phyloP scores from a whole-genome alignment of 2,888 invertebrate genomes.

The Junonia oenone region DNA sequence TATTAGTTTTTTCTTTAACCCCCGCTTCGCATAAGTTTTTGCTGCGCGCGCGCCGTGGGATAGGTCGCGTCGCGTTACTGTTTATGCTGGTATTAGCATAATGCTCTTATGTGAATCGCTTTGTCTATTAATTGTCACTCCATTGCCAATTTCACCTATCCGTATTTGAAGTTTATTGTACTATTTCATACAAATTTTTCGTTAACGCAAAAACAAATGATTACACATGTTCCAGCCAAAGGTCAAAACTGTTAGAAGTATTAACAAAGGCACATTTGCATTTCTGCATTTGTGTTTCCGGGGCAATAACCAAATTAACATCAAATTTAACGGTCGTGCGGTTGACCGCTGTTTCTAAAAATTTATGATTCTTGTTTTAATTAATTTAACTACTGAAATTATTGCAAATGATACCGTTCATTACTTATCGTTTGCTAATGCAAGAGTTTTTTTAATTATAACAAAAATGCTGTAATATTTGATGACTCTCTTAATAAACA shows the following conservation, averaged over 20 bases:
- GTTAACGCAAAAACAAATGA: slow-evolving; percentile 54
- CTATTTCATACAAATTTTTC: slow-evolving; percentile 17
- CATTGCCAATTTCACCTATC: slow-evolving; percentile 33
- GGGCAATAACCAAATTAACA: slow-evolving; percentile 65
- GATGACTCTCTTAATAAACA: too few relatives aligned
- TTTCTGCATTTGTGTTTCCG: slow-evolving; percentile 54
- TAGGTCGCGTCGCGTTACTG: slow-evolving; percentile 59
- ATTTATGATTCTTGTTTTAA: not conserved
- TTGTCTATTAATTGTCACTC: slow-evolving; percentile 56
- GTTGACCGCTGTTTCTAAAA: slow-evolving; percentile 50
- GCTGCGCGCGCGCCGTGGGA: slow-evolving; percentile 68
- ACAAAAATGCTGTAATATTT: too few relatives aligned
- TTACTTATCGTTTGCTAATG: not conserved
- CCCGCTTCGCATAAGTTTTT: slow-evolving; percentile 67
- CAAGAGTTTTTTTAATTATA: not conserved
- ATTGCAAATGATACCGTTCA: slow-evolving; percentile 1
- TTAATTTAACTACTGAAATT: not conserved
- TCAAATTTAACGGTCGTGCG: slow-evolving; percentile 59
- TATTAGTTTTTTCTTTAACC: slow-evolving; percentile 71
- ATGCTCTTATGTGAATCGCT: slow-evolving; percentile 55
- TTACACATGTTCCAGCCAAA: slow-evolving; percentile 50
- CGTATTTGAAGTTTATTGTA: slow-evolving; percentile 42
- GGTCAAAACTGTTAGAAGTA: slow-evolving; percentile 57
- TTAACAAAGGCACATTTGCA: slow-evolving; percentile 70
- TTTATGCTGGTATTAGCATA: slow-evolving; percentile 79